Conservation (phyloP, 2,113 vertebrate species). For the Pelmatolapia mariae region DNA sequence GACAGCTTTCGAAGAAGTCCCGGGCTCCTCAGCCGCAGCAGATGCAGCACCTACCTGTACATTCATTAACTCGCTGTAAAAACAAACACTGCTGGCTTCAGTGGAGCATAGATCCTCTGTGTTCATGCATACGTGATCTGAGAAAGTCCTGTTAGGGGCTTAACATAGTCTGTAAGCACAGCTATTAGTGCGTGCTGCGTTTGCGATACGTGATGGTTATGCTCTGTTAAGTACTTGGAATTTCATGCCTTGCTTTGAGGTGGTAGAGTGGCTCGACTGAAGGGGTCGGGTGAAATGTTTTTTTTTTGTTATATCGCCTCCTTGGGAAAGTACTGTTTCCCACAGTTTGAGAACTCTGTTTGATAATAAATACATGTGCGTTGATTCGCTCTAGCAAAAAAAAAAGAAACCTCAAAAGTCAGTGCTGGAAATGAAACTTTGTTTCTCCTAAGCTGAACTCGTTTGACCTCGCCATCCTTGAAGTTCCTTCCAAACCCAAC, state of each 20-base stretch:
- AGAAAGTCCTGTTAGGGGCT: background rate
- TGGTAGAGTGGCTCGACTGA: background rate
- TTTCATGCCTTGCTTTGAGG: conserved; percentile 14
- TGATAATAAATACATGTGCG: background rate
- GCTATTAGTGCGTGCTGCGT: conserved; percentile 7
- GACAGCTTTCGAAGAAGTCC: background rate
- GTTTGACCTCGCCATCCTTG: conserved; percentile 4
- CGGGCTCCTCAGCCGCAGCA: background rate
- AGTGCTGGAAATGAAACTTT: background rate
- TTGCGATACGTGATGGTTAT: background rate
- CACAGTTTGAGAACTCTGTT: background rate
- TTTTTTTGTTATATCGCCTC: conserved; percentile 1
- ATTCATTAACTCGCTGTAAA: background rate
- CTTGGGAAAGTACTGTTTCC: conserved; percentile 13
- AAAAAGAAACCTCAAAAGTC: background rate
- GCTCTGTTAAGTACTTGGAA: conserved; percentile 30
- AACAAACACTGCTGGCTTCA: background rate
- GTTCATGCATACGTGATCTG: background rate
- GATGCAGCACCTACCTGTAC: background rate
- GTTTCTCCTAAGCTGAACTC: background rate
- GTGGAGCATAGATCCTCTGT: background rate
- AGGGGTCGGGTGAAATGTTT: background rate
- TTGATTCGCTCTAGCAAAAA: background rate
- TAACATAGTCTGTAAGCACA: background rate
- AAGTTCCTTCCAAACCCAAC: conserved; percentile 23